A percentile compares a stretch with the other conserved stretches of the same genome.
Evolutionary conservation across 2,888 invertebrate genomes (phyloP).

Genomic region (Candidula unifasciata): DNA sequence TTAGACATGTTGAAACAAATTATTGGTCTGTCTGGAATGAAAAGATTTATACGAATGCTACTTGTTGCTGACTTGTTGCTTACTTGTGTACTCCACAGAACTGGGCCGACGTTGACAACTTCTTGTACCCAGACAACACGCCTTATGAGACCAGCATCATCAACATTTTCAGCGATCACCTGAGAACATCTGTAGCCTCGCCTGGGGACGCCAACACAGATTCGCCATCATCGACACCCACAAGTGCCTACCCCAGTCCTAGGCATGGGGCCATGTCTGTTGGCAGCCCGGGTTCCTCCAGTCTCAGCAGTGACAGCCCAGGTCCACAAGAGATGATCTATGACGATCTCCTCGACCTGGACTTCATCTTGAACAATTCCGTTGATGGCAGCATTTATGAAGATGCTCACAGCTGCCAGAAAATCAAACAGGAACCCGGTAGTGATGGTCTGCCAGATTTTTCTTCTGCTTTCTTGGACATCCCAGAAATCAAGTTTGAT

Average conservation of each 20-base stretch:
- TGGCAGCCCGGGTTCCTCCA: slow-evolving; percentile 42
- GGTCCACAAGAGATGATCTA: slow-evolving; percentile 58
- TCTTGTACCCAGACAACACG: slow-evolving; percentile 70
- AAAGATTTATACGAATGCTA: not conserved
- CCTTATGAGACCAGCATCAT: slow-evolving; percentile 71
- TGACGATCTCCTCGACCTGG: slow-evolving; percentile 73
- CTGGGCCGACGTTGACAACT: slow-evolving; percentile 72
- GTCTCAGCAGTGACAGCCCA: slow-evolving; percentile 18
- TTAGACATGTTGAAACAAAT: too few relatives aligned
- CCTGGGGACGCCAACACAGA: not conserved
- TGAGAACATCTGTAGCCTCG: slow-evolving; percentile 54
- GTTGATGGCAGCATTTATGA: slow-evolving; percentile 56
- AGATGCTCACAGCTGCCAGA: slow-evolving; percentile 47
- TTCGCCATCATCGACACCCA: slow-evolving; percentile 37
- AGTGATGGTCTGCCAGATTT: slow-evolving; percentile 71
- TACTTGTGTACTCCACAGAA: slow-evolving; percentile 62
- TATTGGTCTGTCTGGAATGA: too few relatives aligned
- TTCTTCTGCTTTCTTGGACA: slow-evolving; percentile 75
- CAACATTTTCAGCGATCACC: slow-evolving; percentile 61
- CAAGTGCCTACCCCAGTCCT: slow-evolving; percentile 47
- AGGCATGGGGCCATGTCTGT: slow-evolving; percentile 31
- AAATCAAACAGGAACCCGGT: slow-evolving; percentile 68
- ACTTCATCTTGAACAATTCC: slow-evolving; percentile 74
- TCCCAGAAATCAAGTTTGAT: slow-evolving; percentile 75
- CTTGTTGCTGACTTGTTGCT: not conserved